These are phyloP conservation scores for Marmota flaviventris DNA, from an alignment of 2,113 vertebrate genomes.

Conservation along the genomic window DNA sequence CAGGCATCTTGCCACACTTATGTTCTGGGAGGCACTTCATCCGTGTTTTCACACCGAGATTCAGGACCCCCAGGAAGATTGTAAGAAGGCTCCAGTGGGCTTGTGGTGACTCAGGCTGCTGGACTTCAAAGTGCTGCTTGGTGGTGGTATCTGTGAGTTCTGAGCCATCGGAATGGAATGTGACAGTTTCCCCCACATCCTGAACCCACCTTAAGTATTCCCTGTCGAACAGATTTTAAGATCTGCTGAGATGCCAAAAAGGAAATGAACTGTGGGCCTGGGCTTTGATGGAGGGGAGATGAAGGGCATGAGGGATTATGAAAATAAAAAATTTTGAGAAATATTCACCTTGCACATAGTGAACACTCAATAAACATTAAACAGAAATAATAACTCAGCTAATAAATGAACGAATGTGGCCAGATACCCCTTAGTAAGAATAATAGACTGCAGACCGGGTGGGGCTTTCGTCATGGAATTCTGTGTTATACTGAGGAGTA, in stretches of 20 bases:
- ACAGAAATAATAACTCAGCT: constrained; percentile 70
- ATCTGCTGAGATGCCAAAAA: constrained; percentile 82
- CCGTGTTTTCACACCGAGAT: not conserved
- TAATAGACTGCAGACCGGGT: constrained; percentile 11
- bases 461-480: constrained; percentile 40
- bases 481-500: not conserved
- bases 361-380: constrained; percentile 83
- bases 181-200: constrained; percentile 78
- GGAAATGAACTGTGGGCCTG: constrained; percentile 80
- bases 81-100: not conserved
- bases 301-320: constrained; percentile 78
- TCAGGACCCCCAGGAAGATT: constrained; percentile 38
- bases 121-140: constrained; percentile 71
- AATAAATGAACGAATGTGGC: constrained; percentile 68
- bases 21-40: not conserved
- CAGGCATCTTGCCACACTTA: not conserved
- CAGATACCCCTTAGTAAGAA: constrained; percentile 42
- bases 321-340: constrained; percentile 78
- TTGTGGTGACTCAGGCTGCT: constrained; percentile 56
- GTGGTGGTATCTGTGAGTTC: constrained; percentile 63
- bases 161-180: constrained; percentile 80
- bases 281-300: constrained; percentile 80
- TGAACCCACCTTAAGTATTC: constrained; percentile 79
- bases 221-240: constrained; percentile 79
- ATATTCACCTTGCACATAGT: constrained; percentile 80